Base-by-base conservation (phyloP, 2,888 invertebrate species). In the Catocala sponsa region DNA sequence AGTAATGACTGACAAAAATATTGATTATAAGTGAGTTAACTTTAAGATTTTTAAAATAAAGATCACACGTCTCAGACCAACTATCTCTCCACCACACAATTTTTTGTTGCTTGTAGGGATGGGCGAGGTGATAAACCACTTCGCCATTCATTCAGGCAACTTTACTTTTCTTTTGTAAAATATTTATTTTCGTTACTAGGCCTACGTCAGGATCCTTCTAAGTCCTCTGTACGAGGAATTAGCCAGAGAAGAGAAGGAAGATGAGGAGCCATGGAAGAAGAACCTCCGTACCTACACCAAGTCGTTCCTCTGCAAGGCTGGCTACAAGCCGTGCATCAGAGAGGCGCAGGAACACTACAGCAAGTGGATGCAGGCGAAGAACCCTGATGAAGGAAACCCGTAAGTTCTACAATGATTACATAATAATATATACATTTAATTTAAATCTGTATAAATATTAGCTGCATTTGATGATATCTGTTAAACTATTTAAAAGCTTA, bases 301-400 rank as follows among this genome's bases (percentile, higher is more conserved):
- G 84, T 95, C 96, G 6, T 97, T 97, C 90, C 94, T 97, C 41
- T 97, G 97, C 78, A 95, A 96, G 56, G 96, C 97, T 41, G 97
- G 97, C 0, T 97, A 97, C 88, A 95, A 95, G 63, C 97, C 97
- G 0, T 98, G 98, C 82, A 95, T 98, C 46, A 93, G 95, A 70
- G 97, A 97, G 78, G 97, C 98, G 0, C 96, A 97, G 79, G 93
- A 95, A 4, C 96, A 96, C 43, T 98, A 95, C 84, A 95, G 95
- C 58, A 95, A 96, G 74, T 98, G 98, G 98, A 96, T 97, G 96
- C 95, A 95, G 50, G 95, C 95, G 15, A 95, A 95, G 44, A 96
- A 96, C 76, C 97, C 97, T 6, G 97, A 97, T 87, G 96, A 96
- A 79, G 97, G 97, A 73, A 97, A 97, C 85, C 97, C 97, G 98